Conservation (phyloP, 2,888 invertebrate genomes). For the Coelopa pilipes region DNA sequence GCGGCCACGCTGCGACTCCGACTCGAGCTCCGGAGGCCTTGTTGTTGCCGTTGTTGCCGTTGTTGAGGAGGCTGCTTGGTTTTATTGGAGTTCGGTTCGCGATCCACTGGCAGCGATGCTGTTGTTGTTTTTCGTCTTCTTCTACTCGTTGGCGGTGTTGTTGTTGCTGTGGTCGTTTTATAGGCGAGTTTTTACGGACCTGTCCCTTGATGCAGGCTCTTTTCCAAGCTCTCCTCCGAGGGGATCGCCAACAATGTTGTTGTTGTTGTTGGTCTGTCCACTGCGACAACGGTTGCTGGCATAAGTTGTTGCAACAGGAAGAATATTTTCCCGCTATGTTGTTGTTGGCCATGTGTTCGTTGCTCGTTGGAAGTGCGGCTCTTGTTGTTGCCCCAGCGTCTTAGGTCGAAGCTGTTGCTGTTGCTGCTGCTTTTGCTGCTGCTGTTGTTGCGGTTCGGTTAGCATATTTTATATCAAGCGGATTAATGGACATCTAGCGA, state of each 20-base stretch:
- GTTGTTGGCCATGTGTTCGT: slow-evolving; percentile 28
- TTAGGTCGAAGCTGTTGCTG: too few relatives aligned
- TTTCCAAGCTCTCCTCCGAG: slow-evolving; percentile 11
- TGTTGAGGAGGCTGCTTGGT: background rate
- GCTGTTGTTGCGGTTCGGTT: slow-evolving; percentile 32
- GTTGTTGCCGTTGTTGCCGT: too few relatives aligned
- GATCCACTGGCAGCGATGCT: background rate
- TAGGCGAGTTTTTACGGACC: slow-evolving; percentile 19
- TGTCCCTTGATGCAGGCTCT: slow-evolving; percentile 33
- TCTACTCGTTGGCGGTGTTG: slow-evolving; percentile 13
- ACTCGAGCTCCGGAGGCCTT: too few relatives aligned
- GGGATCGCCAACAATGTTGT: slow-evolving; percentile 18
- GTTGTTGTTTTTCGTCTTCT: background rate
- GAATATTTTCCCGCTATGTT: slow-evolving; percentile 47
- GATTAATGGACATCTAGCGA: slow-evolving; percentile 39
- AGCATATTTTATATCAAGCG: slow-evolving; percentile 42
- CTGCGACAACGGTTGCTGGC: slow-evolving; percentile 38
- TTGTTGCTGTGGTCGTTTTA: slow-evolving; percentile 34
- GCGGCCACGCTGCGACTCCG: too few relatives aligned
- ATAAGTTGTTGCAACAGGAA: slow-evolving; percentile 49
- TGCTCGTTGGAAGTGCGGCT: too few relatives aligned
- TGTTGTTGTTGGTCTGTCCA: slow-evolving; percentile 32
- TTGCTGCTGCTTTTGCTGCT: background rate
- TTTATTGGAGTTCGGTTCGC: slow-evolving; percentile 47
- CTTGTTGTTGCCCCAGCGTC: too few relatives aligned